Evolutionary conservation across 2,888 invertebrate genomes (phyloP), one percentile per base, ranked within the genome.

Genomic region (Lasioglossum villosulum): DNA sequence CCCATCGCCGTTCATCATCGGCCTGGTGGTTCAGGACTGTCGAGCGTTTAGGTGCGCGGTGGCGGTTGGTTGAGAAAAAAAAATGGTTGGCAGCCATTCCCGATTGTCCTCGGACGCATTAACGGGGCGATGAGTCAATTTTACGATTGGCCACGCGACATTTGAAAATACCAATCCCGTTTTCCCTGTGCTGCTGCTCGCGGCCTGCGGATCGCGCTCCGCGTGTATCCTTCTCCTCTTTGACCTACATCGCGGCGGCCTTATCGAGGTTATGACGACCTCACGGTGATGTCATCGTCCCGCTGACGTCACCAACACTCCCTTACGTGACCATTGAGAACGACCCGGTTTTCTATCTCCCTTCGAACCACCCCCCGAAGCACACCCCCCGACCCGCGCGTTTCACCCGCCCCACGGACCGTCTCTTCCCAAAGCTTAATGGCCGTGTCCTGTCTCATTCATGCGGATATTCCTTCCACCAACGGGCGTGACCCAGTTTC

Each of bases 371-470:
- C 68, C 74, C 68, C 56, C 68, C 63, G 72, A 68, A 45, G 78
- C 59, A 56, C n/a, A n/a, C 79, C 56, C 56, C 83, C 27, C 77
- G 27, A 27, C 76, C 70, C 78, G 45, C 75, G 39, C 73, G 76
- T 80, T 78, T 63, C 80, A 37, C 59, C 23, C 23, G 66, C 68
- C 80, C 68, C 77, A 39, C 56, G 73, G 56, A 48, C 84, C 39
- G 82, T 84, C 85, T 86, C 89, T 86, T 88, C 86, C 88, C 76
- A 88, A 90, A 92, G 92, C 92, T 94, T 94, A 94, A 93, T 93
- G 93, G 92, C 90, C 92, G 91, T 89, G 89, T 89, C 90, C 90
- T 91, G 88, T 90, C 91, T 91, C 93, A 93, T 93, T 93, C 93
- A 93, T 91, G 93, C 90, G 92, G 92, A 90, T 90, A 90, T 91